Evolutionary conservation across 2,888 invertebrate genomes (phyloP).

Genomic region (Agrochola macilenta): DNA sequence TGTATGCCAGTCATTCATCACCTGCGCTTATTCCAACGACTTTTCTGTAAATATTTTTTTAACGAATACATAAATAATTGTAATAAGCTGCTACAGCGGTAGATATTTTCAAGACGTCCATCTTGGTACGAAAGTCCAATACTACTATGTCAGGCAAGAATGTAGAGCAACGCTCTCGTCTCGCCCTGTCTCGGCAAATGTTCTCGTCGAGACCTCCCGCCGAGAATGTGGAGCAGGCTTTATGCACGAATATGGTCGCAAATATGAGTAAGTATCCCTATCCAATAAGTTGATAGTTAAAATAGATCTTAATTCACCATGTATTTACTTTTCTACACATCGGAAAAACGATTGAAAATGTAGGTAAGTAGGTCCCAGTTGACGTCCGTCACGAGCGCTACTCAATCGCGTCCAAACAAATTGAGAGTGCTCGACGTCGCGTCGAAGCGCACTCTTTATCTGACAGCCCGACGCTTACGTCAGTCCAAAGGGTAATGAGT

Average conservation of each 20-base stretch:
- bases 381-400: slow-evolving; percentile 56
- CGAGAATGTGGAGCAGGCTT: no score
- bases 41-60: no score
- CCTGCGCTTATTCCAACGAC: no score
- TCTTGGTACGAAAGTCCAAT: no score
- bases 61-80: no score
- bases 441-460: slow-evolving; percentile 63
- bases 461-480: slow-evolving; percentile 67
- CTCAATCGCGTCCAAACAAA: slow-evolving; percentile 72
- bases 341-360: slow-evolving; percentile 32
- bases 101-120: no score
- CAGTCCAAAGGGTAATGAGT: slow-evolving; percentile 66
- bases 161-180: no score
- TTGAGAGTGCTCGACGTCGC: slow-evolving; percentile 69
- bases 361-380: slow-evolving; percentile 50
- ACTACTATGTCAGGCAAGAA: no score
- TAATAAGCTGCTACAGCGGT: no score
- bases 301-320: background rate
- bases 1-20: no score
- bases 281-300: background rate
- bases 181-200: no score
- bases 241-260: background rate
- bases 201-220: no score
- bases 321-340: background rate
- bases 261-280: background rate